phyloP scores from a whole-genome alignment of 1,140 invertebrate genomes.

The Lordiphosa clarofinis region DNA sequence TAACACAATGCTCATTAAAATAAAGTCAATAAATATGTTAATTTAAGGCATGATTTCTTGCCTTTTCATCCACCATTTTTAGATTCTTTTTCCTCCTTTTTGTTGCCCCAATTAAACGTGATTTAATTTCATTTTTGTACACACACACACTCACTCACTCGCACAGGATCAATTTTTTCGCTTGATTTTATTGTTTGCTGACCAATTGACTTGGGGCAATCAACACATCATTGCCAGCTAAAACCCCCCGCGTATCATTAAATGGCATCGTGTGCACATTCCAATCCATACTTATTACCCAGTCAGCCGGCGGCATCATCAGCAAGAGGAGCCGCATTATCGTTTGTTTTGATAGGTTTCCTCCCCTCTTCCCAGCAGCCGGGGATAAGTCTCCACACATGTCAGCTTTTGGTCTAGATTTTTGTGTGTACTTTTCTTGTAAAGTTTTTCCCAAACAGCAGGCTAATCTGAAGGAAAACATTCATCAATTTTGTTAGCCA shows the following conservation, averaged over 20 bases:
- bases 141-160: too few relatives aligned
- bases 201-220: conserved; percentile 68
- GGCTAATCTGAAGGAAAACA: conserved; percentile 52
- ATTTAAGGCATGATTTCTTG: too few relatives aligned
- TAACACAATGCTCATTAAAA: too few relatives aligned
- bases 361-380: background rate
- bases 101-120: conserved; percentile 44
- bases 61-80: too few relatives aligned
- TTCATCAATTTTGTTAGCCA: conserved; percentile 68
- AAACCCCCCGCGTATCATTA: conserved; percentile 35
- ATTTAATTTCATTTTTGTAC: conserved; percentile 61
- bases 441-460: conserved; percentile 10
- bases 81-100: background rate
- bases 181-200: conserved; percentile 62
- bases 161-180: conserved; percentile 12
- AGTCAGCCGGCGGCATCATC: conserved; percentile 44
- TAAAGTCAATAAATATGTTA: too few relatives aligned
- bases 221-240: conserved; percentile 50
- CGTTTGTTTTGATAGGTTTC: conserved; percentile 74
- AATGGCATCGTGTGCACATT: conserved; percentile 41
- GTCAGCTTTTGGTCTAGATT: conserved; percentile 12
- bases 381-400: conserved; percentile 36
- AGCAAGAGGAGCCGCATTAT: conserved; percentile 47
- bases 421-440: conserved; percentile 10
- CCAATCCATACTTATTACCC: conserved; percentile 55